Conservation (phyloP, 2,113 vertebrate species). For the Muntiacus muntjak region DNA sequence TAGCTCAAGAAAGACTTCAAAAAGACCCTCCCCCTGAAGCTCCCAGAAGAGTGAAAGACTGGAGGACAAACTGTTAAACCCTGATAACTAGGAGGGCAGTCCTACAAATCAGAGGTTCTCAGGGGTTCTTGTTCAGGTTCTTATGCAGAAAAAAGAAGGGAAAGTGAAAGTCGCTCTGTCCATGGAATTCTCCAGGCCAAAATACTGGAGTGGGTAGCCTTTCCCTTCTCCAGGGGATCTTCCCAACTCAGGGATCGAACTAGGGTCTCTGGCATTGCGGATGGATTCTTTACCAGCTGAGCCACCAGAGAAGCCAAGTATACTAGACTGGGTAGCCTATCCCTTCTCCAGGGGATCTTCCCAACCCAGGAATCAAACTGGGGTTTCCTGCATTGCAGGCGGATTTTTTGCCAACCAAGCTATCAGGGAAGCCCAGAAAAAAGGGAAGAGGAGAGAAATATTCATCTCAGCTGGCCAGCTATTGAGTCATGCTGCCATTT, state of each 20-base stretch:
- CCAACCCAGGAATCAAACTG: background rate
- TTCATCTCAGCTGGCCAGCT: background rate
- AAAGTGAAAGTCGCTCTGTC: background rate
- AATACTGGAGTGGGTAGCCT: background rate
- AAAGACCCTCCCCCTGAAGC: background rate
- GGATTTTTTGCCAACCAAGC: background rate
- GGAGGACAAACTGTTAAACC: background rate
- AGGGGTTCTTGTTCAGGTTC: background rate
- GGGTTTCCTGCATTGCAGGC: background rate
- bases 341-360: background rate
- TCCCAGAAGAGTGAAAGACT: background rate
- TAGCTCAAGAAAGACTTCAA: background rate
- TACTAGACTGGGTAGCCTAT: background rate
- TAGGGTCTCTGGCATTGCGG: fast-evolving
- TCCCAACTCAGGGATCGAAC: background rate
- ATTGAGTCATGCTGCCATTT: background rate
- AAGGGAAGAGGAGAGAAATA: background rate
- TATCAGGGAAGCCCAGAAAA: background rate
- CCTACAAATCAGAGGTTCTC: background rate
- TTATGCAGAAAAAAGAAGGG: background rate
- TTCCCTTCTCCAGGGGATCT: background rate
- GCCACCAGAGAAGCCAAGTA: background rate
- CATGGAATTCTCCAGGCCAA: background rate
- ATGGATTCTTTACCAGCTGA: background rate
- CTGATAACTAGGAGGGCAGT: background rate